Evolutionary conservation across 64 coral and sea anemone species (phyloP).

Genomic region (Anthopleura sola): DNA sequence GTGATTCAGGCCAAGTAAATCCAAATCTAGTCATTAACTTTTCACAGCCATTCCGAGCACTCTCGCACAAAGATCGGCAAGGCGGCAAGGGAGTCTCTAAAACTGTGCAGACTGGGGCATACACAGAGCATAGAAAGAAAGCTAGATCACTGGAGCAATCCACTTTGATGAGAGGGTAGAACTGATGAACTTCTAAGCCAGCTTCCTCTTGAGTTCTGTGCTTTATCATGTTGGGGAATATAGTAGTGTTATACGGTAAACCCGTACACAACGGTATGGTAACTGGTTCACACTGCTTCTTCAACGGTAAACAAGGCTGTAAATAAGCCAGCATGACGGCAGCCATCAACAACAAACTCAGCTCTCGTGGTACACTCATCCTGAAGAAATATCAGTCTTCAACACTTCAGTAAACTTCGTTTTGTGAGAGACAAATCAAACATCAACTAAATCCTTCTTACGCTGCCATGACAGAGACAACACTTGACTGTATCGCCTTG

Average conservation of each 20-base stretch:
- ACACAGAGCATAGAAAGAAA: conserved; percentile 89
- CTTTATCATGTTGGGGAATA: conserved; percentile 83
- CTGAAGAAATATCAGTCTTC: conserved; percentile 4
- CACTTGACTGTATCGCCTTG: conserved; percentile 14
- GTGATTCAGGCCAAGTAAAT: conserved; percentile 80
- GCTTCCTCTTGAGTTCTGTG: conserved; percentile 87
- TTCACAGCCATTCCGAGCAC: conserved; percentile 66
- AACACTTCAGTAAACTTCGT: neutral
- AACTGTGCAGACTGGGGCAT: conserved; percentile 79
- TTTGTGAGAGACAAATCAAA: conserved; percentile 4
- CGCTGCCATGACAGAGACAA: neutral
- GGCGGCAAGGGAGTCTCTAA: conserved; percentile 70
- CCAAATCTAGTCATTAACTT: conserved; percentile 65
- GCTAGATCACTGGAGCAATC: conserved; percentile 78
- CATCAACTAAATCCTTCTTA: conserved; percentile 2
- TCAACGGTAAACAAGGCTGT: conserved; percentile 45
- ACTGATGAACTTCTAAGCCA: conserved; percentile 82
- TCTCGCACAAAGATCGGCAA: conserved; percentile 69
- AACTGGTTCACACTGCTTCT: conserved; percentile 79
- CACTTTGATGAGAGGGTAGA: conserved; percentile 83
- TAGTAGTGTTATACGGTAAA: conserved; percentile 81
- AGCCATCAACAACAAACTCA: neutral
- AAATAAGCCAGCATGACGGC: conserved; percentile 59
- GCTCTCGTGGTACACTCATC: conserved; percentile 10
- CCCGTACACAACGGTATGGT: conserved; percentile 69